A percentile compares a stretch with the other conserved stretches of the same genome.
Evolutionary conservation across 2,113 vertebrate species (phyloP).

Genomic region (Phyllopteryx taeniolatus): DNA sequence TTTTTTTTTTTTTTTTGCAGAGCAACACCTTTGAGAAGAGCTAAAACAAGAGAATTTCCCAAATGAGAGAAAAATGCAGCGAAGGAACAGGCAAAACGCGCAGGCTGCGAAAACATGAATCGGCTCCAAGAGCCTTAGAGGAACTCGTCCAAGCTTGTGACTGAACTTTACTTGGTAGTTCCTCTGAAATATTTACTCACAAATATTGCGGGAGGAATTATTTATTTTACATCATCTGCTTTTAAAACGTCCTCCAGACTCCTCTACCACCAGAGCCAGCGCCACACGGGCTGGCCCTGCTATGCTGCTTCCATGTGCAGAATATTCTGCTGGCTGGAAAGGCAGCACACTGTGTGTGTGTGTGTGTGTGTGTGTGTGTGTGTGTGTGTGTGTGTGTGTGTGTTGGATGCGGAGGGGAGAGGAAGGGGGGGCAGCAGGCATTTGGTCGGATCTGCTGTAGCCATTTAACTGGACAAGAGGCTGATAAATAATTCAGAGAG

Average conservation of each 20-base stretch:
- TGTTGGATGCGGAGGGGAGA: neutral
- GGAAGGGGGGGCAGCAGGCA: slow-evolving; percentile 9
- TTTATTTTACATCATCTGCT: slow-evolving; percentile 41
- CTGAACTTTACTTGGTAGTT: neutral
- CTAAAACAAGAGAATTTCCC: neutral
- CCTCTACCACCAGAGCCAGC: slow-evolving; percentile 6
- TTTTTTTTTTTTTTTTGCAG: neutral
- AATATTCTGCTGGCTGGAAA: slow-evolving; percentile 46
- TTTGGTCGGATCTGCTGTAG: slow-evolving; percentile 51
- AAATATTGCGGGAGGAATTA: slow-evolving; percentile 23
- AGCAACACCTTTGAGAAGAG: neutral
- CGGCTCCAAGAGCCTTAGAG: neutral
- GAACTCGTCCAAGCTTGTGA: slow-evolving; percentile 4
- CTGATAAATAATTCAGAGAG: slow-evolving; percentile 69
- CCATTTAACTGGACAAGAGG: slow-evolving; percentile 69
- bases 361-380: neutral
- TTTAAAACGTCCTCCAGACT: neutral
- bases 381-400: neutral
- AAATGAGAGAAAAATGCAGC: neutral
- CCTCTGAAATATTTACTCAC: slow-evolving; percentile 2
- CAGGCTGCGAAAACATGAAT: neutral
- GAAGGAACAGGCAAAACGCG: neutral
- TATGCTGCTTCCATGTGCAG: slow-evolving; percentile 23
- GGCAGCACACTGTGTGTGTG: slow-evolving; percentile 21
- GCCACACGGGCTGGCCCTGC: neutral